Evolutionary conservation across 2,888 invertebrate genomes (phyloP).

Genomic region (Molorchus minor): DNA sequence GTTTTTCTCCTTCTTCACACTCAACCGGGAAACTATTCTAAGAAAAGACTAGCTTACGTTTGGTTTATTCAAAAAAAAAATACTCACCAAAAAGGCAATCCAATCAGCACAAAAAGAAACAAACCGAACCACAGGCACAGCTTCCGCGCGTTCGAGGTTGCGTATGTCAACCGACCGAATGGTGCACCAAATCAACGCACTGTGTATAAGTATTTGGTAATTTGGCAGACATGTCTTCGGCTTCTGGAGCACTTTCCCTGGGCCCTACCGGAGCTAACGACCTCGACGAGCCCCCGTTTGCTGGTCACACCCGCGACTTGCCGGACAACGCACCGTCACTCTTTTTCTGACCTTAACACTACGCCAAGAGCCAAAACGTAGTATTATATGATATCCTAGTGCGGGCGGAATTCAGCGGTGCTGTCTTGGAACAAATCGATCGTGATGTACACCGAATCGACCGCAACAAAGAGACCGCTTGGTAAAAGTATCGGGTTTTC

Average conservation of each 20-base stretch:
- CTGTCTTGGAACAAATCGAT: too few species aligned
- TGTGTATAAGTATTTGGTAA: constrained; percentile 27
- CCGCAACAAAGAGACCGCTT: too few species aligned
- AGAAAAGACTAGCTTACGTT: too few species aligned
- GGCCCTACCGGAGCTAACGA: constrained; percentile 33
- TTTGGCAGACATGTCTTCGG: constrained; percentile 31
- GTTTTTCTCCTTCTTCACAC: too few species aligned
- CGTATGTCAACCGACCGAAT: constrained; percentile 11
- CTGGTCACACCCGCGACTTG: constrained; percentile 31
- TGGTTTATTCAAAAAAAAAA: too few species aligned
- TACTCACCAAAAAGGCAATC: constrained; percentile 1
- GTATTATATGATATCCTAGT: constrained; percentile 6
- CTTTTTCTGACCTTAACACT: constrained; percentile 34
- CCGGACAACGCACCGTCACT: constrained; percentile 28
- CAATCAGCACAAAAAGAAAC: background rate
- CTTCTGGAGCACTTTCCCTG: constrained; percentile 39
- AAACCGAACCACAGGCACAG: constrained; percentile 5
- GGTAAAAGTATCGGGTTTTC: too few species aligned
- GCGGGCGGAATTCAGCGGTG: constrained; percentile 4
- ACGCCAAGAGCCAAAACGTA: constrained; percentile 14
- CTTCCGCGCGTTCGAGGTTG: constrained; percentile 4
- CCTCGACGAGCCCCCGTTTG: constrained; percentile 39
- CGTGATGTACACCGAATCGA: too few species aligned
- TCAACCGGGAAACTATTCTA: too few species aligned
- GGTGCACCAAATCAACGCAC: constrained; percentile 21